A percentile compares a stretch with the other conserved stretches of the same genome.
phyloP scores from a whole-genome alignment of 2,113 vertebrate species.

The Corydoras maculifer region DNA sequence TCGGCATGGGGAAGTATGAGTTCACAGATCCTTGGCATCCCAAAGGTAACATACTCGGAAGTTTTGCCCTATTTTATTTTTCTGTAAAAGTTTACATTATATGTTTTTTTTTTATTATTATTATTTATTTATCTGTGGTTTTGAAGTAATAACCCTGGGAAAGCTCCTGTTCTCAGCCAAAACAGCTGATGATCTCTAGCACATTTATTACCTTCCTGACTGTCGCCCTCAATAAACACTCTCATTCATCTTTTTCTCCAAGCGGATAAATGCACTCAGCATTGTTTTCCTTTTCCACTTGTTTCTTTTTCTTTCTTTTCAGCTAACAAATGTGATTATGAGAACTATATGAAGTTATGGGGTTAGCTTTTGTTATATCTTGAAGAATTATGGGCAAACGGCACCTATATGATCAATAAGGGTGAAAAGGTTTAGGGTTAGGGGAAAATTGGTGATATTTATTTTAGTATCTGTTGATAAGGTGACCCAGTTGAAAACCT shows the following conservation, averaged over 20 bases:
- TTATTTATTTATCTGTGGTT: neutral
- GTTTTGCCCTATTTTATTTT: neutral
- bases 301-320: constrained; percentile 10
- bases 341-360: constrained; percentile 28
- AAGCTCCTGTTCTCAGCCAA: constrained; percentile 12
- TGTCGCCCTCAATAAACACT: constrained; percentile 43
- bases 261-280: constrained; percentile 9
- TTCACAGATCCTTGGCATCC: constrained; percentile 97
- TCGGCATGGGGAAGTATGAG: constrained; percentile 95
- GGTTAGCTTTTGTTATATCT: constrained; percentile 14
- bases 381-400: neutral
- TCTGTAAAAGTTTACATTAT: constrained; percentile 6
- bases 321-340: constrained; percentile 14
- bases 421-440: constrained; percentile 11
- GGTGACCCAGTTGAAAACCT: neutral
- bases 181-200: constrained; percentile 24
- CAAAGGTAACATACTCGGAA: constrained; percentile 75
- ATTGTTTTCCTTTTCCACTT: constrained; percentile 24
- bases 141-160: constrained; percentile 2
- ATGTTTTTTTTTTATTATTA: neutral
- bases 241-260: constrained; percentile 34
- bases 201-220: constrained; percentile 39
- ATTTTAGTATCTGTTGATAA: neutral
- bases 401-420: constrained; percentile 22
- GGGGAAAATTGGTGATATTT: neutral